These are phyloP conservation scores for Syrrhaptes paradoxus DNA, from an alignment of 2,113 vertebrate species.

Conservation along the genomic window DNA sequence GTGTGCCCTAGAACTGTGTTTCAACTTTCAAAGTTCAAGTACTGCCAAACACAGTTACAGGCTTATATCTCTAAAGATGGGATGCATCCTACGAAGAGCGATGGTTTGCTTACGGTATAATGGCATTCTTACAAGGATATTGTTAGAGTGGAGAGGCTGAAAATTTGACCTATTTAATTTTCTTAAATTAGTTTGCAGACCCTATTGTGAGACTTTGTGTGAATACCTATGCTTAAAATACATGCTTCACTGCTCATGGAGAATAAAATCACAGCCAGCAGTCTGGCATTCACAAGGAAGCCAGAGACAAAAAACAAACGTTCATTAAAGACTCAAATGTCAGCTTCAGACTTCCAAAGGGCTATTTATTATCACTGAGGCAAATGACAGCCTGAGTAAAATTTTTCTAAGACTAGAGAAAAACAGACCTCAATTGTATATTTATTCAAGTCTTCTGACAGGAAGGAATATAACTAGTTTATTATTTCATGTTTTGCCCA, in stretches of 20 bases:
- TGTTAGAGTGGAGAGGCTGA: not conserved
- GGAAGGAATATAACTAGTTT: not conserved
- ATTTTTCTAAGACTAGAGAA: not conserved
- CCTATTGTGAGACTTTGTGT: not conserved
- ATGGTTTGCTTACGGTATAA: not conserved
- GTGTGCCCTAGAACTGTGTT: not conserved
- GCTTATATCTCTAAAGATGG: not conserved
- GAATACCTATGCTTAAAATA: not conserved
- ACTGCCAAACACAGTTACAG: not conserved
- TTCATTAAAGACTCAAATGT: constrained; percentile 5
- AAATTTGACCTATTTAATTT: not conserved
- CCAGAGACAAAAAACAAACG: not conserved
- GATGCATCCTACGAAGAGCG: not conserved
- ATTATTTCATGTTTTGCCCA: not conserved
- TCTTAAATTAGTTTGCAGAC: not conserved
- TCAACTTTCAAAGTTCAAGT: not conserved
- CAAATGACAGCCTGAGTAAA: not conserved
- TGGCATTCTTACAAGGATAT: rapidly evolving
- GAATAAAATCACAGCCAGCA: not conserved
- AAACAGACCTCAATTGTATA: not conserved
- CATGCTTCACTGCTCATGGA: not conserved
- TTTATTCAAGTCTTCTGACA: not conserved
- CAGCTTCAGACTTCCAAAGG: not conserved
- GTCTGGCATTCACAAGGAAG: not conserved
- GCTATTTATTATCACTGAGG: not conserved